These are phyloP conservation scores for Triplophysa siluroides DNA, from an alignment of 2,113 vertebrate genomes.

Conservation along the genomic window DNA sequence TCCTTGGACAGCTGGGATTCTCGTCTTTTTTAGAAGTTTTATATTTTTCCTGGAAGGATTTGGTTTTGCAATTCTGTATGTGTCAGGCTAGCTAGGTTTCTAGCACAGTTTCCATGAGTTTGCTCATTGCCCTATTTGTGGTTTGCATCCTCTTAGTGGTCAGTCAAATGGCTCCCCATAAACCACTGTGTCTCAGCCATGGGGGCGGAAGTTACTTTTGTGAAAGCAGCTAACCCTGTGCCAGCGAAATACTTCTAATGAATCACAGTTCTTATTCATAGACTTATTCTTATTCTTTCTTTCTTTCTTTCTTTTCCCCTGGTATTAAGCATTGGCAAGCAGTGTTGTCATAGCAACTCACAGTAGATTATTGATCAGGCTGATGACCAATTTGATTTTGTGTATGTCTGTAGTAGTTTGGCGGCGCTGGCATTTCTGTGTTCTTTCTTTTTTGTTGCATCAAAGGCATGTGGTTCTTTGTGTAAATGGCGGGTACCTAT, in stretches of 20 bases:
- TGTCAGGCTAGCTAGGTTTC: background rate
- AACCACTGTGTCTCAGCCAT: slow-evolving; percentile 20
- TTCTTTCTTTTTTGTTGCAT: slow-evolving; percentile 54
- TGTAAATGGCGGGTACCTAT: background rate
- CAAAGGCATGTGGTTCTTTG: background rate
- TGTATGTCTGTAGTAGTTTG: slow-evolving; percentile 23
- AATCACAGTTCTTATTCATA: background rate
- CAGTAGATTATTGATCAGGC: slow-evolving; percentile 47
- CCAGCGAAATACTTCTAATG: slow-evolving; percentile 10
- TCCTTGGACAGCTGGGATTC: background rate
- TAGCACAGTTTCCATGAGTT: slow-evolving; percentile 2
- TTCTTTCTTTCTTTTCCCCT: slow-evolving; percentile 35
- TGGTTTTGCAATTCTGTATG: background rate
- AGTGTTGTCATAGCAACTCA: slow-evolving; percentile 52
- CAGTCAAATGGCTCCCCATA: background rate
- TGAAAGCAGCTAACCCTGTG: slow-evolving; percentile 1
- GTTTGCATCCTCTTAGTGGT: slow-evolving; percentile 17
- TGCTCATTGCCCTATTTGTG: slow-evolving; percentile 14
- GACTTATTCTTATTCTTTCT: background rate
- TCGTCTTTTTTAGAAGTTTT: background rate
- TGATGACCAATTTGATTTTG: slow-evolving; percentile 45
- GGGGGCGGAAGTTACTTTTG: slow-evolving; percentile 17
- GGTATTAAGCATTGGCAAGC: slow-evolving; percentile 19
- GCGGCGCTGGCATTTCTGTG: slow-evolving; percentile 34
- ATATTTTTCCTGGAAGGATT: background rate